Percentiles rank a stretch among this genome's conserved stretches.
Evolutionary conservation across 2,113 vertebrate genomes (phyloP).

Genomic region (Oplegnathus fasciatus): DNA sequence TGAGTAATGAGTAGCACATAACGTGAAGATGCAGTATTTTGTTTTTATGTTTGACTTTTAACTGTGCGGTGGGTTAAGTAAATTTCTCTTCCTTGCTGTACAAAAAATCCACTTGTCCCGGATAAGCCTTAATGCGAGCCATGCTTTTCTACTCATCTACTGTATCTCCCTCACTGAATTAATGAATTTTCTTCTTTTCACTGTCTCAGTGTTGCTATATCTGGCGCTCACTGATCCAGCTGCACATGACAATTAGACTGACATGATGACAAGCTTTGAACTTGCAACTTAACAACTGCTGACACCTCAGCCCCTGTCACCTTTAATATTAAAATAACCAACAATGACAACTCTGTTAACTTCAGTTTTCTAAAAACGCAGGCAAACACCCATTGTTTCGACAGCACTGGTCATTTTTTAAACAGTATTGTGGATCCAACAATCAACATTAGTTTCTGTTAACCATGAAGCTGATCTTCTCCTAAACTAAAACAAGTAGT

Average conservation of each 20-base stretch:
- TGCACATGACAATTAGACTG: conserved; percentile 48
- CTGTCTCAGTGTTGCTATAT: conserved; percentile 24
- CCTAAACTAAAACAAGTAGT: not conserved
- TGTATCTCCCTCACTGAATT: conserved; percentile 7
- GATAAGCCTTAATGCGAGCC: no score
- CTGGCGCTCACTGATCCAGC: conserved; percentile 23
- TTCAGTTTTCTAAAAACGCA: not conserved
- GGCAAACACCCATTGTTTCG: not conserved
- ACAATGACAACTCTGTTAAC: conserved; percentile 31
- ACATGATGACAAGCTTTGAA: conserved; percentile 44
- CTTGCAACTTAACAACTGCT: conserved; percentile 40
- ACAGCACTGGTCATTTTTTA: not conserved
- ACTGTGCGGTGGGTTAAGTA: no score
- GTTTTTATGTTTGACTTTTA: no score
- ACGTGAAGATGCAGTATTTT: no score
- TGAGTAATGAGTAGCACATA: no score
- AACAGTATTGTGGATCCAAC: not conserved
- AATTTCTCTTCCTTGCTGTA: no score
- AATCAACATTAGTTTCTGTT: not conserved
- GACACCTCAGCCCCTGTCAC: conserved; percentile 35
- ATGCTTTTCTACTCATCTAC: not conserved
- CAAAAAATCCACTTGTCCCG: no score
- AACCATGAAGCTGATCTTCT: not conserved
- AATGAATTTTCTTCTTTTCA: conserved; percentile 8
- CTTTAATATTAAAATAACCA: conserved; percentile 31